Base-by-base conservation (phyloP, 2,113 vertebrate species). In the Pao palembangensis region DNA sequence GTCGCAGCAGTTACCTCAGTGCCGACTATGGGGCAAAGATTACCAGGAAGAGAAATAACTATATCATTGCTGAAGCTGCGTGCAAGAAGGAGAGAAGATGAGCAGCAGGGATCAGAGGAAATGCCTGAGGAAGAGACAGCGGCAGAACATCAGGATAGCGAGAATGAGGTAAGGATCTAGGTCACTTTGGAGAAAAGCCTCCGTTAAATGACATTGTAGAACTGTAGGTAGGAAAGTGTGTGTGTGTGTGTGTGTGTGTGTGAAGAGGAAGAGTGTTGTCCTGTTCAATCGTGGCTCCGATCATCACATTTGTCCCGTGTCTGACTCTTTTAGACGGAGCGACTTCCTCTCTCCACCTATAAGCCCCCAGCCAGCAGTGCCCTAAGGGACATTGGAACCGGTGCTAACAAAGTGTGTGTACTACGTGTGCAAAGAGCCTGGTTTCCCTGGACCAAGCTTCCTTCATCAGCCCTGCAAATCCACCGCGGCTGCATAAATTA, bases 21-120 rank as follows among this genome's bases (percentile, higher is more conserved):
- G 95, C 67, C 89, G 93, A 43, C 92, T 99, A 73, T 99, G 97
- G 96, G 97, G 97, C 5, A n/a, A 98, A 97, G 78, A 92, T 99
- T 64, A n/a, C 69, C 98, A 61, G 97, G 96, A 12, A 82, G 81
- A 19, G 61, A n/a, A 88, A 78, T 74, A 94, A 90, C 85, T 99
- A 99, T 20, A 86, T 98, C 56, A 67, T 99, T 55, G 96, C 95
- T 20, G 96, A 98, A 87, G 93, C 88, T 20, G 90, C 94, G 60
- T 90, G 88, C 60, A 81, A 73, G 20, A 94, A 91, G 90, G 4
- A 93, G 91, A 60, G 93, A 92, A 18, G 94, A 94, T 6, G 92
- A 93, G 19, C 93, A 94, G 53, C 59, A 76, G 8, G 90, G 63
- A 28, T 48, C 69, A 0, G 92, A 92, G 55, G 76, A 84, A 15